Conservation (phyloP, 2,113 vertebrate genomes). For the Lepisosteus osseus region DNA sequence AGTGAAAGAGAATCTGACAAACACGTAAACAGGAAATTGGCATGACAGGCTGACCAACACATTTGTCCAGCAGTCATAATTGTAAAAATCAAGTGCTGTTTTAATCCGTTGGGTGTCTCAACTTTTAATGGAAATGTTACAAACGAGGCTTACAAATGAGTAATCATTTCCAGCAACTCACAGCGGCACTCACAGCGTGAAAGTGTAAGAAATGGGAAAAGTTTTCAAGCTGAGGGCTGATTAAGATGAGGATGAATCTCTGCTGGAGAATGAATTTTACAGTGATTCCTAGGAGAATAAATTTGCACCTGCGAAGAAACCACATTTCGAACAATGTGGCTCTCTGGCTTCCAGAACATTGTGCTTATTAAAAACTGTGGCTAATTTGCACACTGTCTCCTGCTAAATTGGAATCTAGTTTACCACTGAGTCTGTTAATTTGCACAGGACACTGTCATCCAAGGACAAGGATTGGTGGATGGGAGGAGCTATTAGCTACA, state of each 20-base stretch:
- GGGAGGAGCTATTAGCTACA: slow-evolving; percentile 78
- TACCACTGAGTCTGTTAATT: slow-evolving; percentile 99
- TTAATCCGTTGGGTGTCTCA: slow-evolving; percentile 67
- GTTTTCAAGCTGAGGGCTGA: slow-evolving; percentile 86
- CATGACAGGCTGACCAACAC: slow-evolving; percentile 49
- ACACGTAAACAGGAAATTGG: slow-evolving; percentile 17
- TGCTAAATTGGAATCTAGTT: slow-evolving; percentile 90
- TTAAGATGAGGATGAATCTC: slow-evolving; percentile 80
- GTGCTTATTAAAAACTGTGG: slow-evolving; percentile 94
- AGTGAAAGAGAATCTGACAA: background rate
- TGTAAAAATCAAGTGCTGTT: slow-evolving; percentile 76
- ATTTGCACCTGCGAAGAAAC: slow-evolving; percentile 86
- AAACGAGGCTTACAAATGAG: slow-evolving; percentile 88
- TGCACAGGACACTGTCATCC: slow-evolving; percentile 87
- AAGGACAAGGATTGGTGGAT: slow-evolving; percentile 79
- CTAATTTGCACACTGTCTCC: slow-evolving; percentile 94
- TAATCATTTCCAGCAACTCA: slow-evolving; percentile 83
- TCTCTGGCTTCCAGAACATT: slow-evolving; percentile 66
- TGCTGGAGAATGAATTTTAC: slow-evolving; percentile 79
- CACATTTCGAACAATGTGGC: slow-evolving; percentile 69
- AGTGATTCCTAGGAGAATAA: slow-evolving; percentile 81
- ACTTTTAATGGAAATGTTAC: slow-evolving; percentile 86
- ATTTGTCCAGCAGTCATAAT: slow-evolving; percentile 71
- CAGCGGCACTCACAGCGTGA: slow-evolving; percentile 80
- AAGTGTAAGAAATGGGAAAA: slow-evolving; percentile 72